Base-by-base conservation (phyloP, 2,888 invertebrate species). In the Sarcophaga variegata region DNA sequence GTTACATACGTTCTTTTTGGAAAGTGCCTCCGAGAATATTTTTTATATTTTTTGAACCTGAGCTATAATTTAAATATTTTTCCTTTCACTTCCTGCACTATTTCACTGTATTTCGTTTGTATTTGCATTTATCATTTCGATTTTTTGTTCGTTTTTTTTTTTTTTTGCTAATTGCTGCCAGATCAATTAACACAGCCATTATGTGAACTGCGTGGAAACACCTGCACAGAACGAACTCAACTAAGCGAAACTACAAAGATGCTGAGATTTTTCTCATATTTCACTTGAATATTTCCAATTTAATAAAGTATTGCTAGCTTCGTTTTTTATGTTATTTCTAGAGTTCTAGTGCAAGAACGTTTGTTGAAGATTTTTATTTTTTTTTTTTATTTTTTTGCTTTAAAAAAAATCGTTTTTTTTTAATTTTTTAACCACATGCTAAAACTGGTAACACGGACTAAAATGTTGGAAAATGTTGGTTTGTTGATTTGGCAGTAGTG, bases 171-270 rank as follows among this genome's bases (percentile, higher is more conserved):
- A 82, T 76, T 76, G 82, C 64, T 64, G 17, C 0, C 63, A 76
- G 76, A 70, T 82, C 81, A 70, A 82, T 70, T 82, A 69, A 69
- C 49, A 62, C 12, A 22, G n/a, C 63, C 49, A 49, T 49, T 49
- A 49, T 4, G 17, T 20, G 25, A 69, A 47, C 11, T n/a, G 8
- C 5, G 5, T 54, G 6, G 54, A 4, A 49, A 14, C 49, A 49
- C 49, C 49, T 49, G 49, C 25, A 64, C 22, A 17, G 11, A 11
- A 47, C 2, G 12, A 60, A 25, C 37, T 49, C 27, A 49, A 78
- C 25, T 2, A n/a, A 25, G 6, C 20, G 20, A 72, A 20, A 64
- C 14, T 80, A 14, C 25, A 22, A 66, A 59, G 2, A 66, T 59
- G 45, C 25, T n/a, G 54, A 45, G 25, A 81, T 54, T 63, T 81